Conservation (phyloP, 2,797 vertebrate genomes). For the Liasis olivaceus region DNA sequence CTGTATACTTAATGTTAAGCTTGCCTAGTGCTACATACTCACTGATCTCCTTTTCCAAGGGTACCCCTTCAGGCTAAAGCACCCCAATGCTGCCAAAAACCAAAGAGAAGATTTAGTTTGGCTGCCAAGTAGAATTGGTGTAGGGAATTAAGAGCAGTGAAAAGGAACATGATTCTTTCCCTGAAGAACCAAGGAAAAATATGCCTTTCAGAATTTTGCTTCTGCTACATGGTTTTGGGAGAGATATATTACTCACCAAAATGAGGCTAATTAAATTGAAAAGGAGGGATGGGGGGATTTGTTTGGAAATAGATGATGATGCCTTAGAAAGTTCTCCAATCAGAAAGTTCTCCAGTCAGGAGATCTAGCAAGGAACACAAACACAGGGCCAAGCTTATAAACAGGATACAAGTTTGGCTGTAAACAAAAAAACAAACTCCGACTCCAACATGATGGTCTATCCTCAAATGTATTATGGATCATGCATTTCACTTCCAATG, state of each 20-base stretch:
- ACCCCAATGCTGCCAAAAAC: background rate
- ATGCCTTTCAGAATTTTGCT: background rate
- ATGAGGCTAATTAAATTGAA: background rate
- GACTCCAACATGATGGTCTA: background rate
- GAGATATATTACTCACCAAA: background rate
- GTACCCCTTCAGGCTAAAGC: background rate
- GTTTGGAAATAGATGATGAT: background rate
- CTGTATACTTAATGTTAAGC: background rate
- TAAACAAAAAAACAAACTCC: background rate
- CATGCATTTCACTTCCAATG: background rate
- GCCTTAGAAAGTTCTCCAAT: background rate
- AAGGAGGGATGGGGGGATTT: background rate
- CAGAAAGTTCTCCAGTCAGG: background rate
- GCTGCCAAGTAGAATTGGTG: background rate
- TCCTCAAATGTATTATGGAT: background rate
- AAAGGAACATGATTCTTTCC: background rate
- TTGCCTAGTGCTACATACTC: background rate
- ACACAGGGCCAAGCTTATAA: background rate
- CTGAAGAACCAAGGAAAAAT: background rate
- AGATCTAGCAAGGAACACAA: background rate
- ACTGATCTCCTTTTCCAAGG: background rate
- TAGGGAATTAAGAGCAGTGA: background rate
- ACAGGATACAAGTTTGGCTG: background rate
- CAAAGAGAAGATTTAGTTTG: background rate
- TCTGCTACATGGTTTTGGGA: background rate